Evolutionary conservation across 2,888 invertebrate genomes (phyloP), one percentile per base, ranked within the genome.

Genomic region (Dusona sp.): DNA sequence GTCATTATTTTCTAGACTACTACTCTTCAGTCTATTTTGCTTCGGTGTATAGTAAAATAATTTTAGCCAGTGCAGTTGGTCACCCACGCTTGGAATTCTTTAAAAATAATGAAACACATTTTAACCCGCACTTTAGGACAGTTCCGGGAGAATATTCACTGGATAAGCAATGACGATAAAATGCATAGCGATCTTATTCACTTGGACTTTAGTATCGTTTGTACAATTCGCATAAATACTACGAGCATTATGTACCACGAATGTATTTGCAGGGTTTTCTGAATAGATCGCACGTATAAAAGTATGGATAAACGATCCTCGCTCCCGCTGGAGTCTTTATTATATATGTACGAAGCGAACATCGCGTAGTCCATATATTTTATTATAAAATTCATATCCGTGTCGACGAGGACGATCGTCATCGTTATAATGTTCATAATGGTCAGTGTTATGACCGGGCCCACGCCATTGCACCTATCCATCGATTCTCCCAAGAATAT

Each of bases 391-490:
- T 79, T 79, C 68, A 61, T 82, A 79, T 85, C 61, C 85, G 78
- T 79, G 33, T 51, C 25, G 48, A 74, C 67, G 70, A 45, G 33
- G 79, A 75, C 57, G 65, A 57, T 67, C 64, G 25, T 67, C 36
- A 16, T 45, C 54, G 61, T 45, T 74, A 61, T 75, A 54, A 74
- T 45, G 74, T 42, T 67, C 22, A 51, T 67, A 22, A 75, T 82
- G n/a, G 38, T 61, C 54, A 57, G 57, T 22, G 22, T 61, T 38
- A 51, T 77, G 57, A 75, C 22, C 65, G n/a, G 48, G 54, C 85
- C 85, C 85, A 85, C 85, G 85, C 85, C 65, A 67, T 79, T 65
- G 33, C 45, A 74, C 73, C 83, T 79, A 79, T 45, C 51, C 51
- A 68, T 82, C 74, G 82, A 51, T 74, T 79, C 64, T 42, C 36